These are phyloP conservation scores for Atherinomorus stipes DNA, from an alignment of 2,113 vertebrate genomes.

Conservation along the genomic window DNA sequence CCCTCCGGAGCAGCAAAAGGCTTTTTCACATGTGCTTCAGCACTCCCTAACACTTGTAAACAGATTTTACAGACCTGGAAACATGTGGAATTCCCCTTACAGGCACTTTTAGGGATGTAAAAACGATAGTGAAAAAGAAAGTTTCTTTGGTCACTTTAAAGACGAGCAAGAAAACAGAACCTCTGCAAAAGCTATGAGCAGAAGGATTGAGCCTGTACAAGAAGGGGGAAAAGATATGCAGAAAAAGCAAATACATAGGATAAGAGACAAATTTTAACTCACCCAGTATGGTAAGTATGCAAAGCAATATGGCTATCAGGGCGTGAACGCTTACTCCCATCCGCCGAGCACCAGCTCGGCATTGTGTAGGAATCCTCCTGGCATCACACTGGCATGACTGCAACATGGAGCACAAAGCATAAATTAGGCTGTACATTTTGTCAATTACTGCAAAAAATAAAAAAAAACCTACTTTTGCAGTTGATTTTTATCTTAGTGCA, in stretches of 20 bases:
- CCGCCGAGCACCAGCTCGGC: slow-evolving; percentile 76
- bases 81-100: neutral
- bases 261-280: slow-evolving; percentile 41
- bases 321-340: slow-evolving; percentile 88
- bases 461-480: neutral
- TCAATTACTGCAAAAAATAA: neutral
- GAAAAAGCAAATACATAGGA: too few species aligned
- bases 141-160: neutral
- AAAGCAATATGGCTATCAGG: slow-evolving; percentile 88
- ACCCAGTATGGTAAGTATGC: slow-evolving; percentile 92
- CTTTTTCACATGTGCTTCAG: neutral
- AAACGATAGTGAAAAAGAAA: neutral
- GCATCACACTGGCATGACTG: slow-evolving; percentile 88
- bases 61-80: neutral
- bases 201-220: neutral
- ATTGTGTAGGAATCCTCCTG: slow-evolving; percentile 81
- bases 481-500: neutral
- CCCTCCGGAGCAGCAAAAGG: neutral
- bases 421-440: neutral
- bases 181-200: neutral
- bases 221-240: neutral
- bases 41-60: neutral
- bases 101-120: neutral
- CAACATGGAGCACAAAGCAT: neutral
- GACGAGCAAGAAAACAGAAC: neutral